Base-by-base conservation (phyloP, 2,113 vertebrate species). In the Corvus hawaiiensis region DNA sequence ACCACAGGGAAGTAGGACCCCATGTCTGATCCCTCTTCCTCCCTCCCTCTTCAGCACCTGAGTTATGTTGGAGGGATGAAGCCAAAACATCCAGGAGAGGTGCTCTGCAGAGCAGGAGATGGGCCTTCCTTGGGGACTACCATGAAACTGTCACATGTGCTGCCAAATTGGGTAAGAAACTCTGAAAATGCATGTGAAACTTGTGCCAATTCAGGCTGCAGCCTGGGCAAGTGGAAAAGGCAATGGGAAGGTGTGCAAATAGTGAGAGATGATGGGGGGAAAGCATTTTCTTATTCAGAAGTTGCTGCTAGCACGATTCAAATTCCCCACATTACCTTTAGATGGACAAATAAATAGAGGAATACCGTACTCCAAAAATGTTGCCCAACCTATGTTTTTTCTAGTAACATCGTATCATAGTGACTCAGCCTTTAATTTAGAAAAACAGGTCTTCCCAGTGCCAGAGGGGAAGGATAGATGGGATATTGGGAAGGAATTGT, bases 391-490 rank as follows among this genome's bases (percentile, higher is more conserved):
- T 33, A 11, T 5, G 12, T 4, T 37, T 80, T 64, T 41, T 37
- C 9, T 64, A 32, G 7, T 49, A 51, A 46, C 1, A 0, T 43
- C 27, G 8, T 35, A 7, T n/a, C 4, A 4, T 20, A 67, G 7
- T 56, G 68, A 33, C 3, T 43, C 35, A 78, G 24, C 28, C 35
- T 52, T 1, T 18, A 14, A 16, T 43, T 52, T 54, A 35, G 46
- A 56, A 84, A 67, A 89, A 32, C 16, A n/a, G 11, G 11, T 1
- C 9, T 55, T 87, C 66, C 21, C 6, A 55, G 0, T 48, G n/a
- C 32, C 62, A 37, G 41, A 48, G 49, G n/a, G 14, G 19, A 71
- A 48, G 56, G 20, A 0, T 14, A 1, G 56, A 8, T n/a, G 41
- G 66, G 56, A 63, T 41, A 6, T 3, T 63, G 30, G 30, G 48